Evolutionary conservation across 1,140 invertebrate genomes (phyloP).

Genomic region (Sycophila sp.): DNA sequence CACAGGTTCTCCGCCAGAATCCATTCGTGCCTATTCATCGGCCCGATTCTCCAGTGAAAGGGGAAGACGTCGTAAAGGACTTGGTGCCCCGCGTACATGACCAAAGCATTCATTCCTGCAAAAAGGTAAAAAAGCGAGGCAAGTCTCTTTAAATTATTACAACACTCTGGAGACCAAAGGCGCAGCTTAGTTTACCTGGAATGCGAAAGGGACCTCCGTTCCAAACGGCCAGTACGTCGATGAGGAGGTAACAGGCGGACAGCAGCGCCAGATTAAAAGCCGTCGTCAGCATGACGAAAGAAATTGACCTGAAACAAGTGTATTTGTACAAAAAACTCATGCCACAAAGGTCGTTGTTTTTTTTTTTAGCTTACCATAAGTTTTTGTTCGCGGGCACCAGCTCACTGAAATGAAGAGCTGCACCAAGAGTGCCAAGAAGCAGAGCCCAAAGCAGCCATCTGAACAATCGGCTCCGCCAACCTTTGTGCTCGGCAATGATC

Average conservation of each 20-base stretch:
- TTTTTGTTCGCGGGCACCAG: slow-evolving; percentile 92
- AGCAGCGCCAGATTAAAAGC: slow-evolving; percentile 80
- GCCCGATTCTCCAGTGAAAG: slow-evolving; percentile 79
- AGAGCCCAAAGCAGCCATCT: slow-evolving; percentile 76
- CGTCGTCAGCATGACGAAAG: slow-evolving; percentile 83
- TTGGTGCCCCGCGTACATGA: slow-evolving; percentile 86
- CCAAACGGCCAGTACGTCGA: slow-evolving; percentile 84
- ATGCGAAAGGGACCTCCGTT: slow-evolving; percentile 83
- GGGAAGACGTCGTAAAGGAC: slow-evolving; percentile 84
- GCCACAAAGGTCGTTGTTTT: too few relatives aligned
- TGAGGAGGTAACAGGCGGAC: slow-evolving; percentile 79
- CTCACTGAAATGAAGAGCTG: slow-evolving; percentile 69
- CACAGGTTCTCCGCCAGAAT: slow-evolving; percentile 82
- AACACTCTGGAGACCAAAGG: too few relatives aligned
- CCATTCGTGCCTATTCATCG: slow-evolving; percentile 79
- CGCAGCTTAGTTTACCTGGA: slow-evolving; percentile 70
- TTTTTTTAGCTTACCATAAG: slow-evolving; percentile 74
- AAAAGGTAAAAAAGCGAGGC: background rate
- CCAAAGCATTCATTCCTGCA: slow-evolving; percentile 88
- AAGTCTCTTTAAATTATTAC: background rate
- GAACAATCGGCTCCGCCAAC: slow-evolving; percentile 69
- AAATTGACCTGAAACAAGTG: slow-evolving; percentile 77
- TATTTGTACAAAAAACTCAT: background rate
- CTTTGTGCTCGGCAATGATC: slow-evolving; percentile 68
- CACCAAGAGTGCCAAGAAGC: slow-evolving; percentile 66